Conservation (phyloP, 2,113 vertebrate species). For the Euleptes europaea region DNA sequence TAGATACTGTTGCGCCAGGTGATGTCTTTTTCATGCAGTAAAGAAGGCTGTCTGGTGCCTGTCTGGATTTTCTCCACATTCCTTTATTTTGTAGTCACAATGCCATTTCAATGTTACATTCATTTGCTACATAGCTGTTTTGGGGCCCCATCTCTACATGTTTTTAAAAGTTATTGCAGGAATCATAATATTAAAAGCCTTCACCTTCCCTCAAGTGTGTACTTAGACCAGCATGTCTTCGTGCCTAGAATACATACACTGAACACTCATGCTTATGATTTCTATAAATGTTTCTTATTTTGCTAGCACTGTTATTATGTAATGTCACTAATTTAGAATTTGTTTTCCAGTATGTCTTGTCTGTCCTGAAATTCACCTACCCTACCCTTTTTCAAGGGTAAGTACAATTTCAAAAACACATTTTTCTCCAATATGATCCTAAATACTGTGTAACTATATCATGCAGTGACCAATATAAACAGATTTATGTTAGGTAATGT, state of each 20-base stretch:
- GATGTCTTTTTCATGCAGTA: neutral
- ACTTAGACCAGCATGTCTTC: neutral
- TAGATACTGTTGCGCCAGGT: neutral
- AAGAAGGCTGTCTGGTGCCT: too few species aligned
- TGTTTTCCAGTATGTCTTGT: conserved; percentile 93
- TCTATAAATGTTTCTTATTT: neutral
- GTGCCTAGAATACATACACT: neutral
- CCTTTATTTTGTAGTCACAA: neutral
- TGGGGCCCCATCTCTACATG: neutral
- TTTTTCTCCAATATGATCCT: neutral
- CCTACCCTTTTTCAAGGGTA: conserved; percentile 98
- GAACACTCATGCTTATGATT: neutral
- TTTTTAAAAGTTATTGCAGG: neutral
- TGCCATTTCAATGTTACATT: neutral
- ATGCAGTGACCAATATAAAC: conserved; percentile 19
- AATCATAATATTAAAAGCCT: neutral
- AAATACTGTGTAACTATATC: neutral
- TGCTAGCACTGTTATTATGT: conserved; percentile 25
- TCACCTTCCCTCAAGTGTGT: neutral
- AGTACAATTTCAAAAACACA: conserved; percentile 72
- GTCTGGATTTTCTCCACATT: neutral
- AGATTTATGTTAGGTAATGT: neutral
- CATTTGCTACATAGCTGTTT: neutral
- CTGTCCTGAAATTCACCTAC: conserved; percentile 94
- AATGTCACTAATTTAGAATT: conserved; percentile 63